Percentiles rank a stretch among this genome's conserved stretches.
These are phyloP conservation scores for Aleiodes leptofemur DNA, from an alignment of 2,888 invertebrate genomes.

Conservation along the genomic window DNA sequence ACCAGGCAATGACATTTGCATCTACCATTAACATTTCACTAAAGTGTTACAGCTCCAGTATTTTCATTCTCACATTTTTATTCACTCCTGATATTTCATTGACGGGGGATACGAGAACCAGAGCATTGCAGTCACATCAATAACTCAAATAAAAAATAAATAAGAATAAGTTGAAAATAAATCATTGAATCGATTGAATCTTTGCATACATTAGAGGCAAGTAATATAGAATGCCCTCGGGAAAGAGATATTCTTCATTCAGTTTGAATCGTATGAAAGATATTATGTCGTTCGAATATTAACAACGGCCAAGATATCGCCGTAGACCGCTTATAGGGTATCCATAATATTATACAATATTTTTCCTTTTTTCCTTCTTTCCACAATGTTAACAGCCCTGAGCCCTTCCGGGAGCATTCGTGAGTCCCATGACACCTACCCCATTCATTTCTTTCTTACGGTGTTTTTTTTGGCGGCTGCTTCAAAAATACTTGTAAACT, in stretches of 20 bases:
- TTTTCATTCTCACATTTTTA: not conserved
- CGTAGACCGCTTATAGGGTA: conserved; percentile 52
- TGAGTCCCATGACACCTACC: conserved; percentile 33
- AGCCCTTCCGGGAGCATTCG: conserved; percentile 50
- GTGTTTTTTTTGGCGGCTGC: not conserved
- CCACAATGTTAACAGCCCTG: conserved; percentile 40
- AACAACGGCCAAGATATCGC: conserved; percentile 52
- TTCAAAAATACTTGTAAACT: conserved; percentile 25
- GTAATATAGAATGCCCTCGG: conserved; percentile 33
- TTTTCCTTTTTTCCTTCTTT: conserved; percentile 11
- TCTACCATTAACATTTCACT: not conserved
- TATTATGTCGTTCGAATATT: conserved; percentile 34
- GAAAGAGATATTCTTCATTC: conserved; percentile 45
- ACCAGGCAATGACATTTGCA: not conserved
- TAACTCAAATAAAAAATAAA: not conserved
- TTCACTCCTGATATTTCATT: conserved; percentile 17
- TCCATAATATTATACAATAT: conserved; percentile 53
- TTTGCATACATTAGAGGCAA: conserved; percentile 16
- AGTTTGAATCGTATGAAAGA: conserved; percentile 47
- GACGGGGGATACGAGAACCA: not conserved
- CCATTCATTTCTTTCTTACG: conserved; percentile 6
- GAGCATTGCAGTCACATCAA: conserved; percentile 5
- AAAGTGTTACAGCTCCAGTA: no score
- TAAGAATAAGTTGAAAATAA: not conserved
- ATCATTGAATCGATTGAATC: conserved; percentile 26